Conservation (phyloP, 2,113 vertebrate genomes). For the Hypocryptadius cinnamomeus region DNA sequence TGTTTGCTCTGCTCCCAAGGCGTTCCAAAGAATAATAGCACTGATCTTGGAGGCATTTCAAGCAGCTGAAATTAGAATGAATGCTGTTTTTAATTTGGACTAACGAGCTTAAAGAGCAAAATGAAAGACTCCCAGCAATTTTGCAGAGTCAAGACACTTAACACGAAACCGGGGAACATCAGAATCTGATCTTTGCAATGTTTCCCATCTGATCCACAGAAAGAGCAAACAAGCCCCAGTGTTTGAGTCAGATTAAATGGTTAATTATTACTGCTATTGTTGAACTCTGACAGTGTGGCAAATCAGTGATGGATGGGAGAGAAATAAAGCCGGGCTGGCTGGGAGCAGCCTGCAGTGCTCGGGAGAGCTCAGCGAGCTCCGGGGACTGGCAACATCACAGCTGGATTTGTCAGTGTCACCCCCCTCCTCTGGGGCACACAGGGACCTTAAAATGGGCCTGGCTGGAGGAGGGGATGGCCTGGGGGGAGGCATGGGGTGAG, state of each 20-base stretch:
- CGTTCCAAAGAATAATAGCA: constrained; percentile 19
- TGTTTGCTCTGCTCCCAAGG: constrained; percentile 7
- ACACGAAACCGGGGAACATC: background rate
- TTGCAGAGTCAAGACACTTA: constrained; percentile 51
- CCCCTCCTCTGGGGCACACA: background rate
- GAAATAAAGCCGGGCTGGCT: constrained; percentile 3
- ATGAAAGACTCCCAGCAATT: constrained; percentile 43
- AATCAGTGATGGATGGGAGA: constrained; percentile 17
- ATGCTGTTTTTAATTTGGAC: constrained; percentile 58
- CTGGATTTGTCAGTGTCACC: background rate
- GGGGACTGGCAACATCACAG: background rate
- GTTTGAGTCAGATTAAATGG: constrained; percentile 45
- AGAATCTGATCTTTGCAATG: constrained; percentile 16
- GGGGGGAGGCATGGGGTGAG: background rate
- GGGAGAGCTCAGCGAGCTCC: background rate
- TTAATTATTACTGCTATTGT: constrained; percentile 55
- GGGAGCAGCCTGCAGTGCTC: background rate
- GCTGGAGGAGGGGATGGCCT: background rate
- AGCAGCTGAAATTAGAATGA: constrained; percentile 54
- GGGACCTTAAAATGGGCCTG: background rate
- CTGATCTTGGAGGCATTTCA: constrained; percentile 52
- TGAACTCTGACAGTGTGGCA: constrained; percentile 37
- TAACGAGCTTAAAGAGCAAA: constrained; percentile 56
- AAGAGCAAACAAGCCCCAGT: constrained; percentile 19
- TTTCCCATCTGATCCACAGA: constrained; percentile 2